Evolutionary conservation across 2,888 invertebrate species (phyloP).

Genomic region (Acleris holmiana): DNA sequence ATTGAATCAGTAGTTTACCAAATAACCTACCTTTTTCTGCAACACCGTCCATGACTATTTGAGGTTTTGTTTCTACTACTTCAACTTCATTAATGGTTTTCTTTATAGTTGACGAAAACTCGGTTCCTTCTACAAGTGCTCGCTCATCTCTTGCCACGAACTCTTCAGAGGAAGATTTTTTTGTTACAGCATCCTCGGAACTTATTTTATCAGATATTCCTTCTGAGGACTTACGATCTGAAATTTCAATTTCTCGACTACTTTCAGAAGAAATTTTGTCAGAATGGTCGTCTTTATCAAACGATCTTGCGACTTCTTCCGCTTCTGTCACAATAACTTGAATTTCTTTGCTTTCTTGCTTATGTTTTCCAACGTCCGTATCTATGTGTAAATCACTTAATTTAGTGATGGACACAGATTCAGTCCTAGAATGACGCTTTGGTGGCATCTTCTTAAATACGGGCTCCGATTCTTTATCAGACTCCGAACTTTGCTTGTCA

Average conservation of each 20-base stretch:
- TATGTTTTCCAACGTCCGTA: conserved; percentile 56
- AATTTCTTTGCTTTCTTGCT: conserved; percentile 77
- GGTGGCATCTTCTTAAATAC: conserved; percentile 77
- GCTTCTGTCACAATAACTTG: conserved; percentile 80
- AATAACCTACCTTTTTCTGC: conserved; percentile 57
- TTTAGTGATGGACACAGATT: conserved; percentile 76
- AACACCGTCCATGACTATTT: conserved; percentile 55
- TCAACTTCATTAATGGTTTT: conserved; percentile 50
- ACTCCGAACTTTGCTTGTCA: conserved; percentile 71
- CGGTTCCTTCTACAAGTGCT: conserved; percentile 47
- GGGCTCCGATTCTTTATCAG: conserved; percentile 67
- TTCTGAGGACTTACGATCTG: conserved; percentile 79
- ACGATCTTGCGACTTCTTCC: conserved; percentile 73
- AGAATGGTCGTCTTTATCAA: conserved; percentile 75
- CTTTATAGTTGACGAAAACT: conserved; percentile 41
- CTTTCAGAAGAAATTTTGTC: conserved; percentile 82
- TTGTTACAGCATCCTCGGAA: conserved; percentile 81
- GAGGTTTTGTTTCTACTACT: conserved; percentile 51
- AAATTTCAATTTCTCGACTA: conserved; percentile 79
- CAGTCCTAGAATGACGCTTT: conserved; percentile 78
- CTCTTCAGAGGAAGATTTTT: conserved; percentile 80
- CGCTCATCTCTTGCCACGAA: conserved; percentile 59
- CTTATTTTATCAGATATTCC: conserved; percentile 80
- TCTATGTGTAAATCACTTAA: conserved; percentile 70
- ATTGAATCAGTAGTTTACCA: background rate